phyloP scores from a whole-genome alignment of 2,888 invertebrate species.

The Sicus ferrugineus region DNA sequence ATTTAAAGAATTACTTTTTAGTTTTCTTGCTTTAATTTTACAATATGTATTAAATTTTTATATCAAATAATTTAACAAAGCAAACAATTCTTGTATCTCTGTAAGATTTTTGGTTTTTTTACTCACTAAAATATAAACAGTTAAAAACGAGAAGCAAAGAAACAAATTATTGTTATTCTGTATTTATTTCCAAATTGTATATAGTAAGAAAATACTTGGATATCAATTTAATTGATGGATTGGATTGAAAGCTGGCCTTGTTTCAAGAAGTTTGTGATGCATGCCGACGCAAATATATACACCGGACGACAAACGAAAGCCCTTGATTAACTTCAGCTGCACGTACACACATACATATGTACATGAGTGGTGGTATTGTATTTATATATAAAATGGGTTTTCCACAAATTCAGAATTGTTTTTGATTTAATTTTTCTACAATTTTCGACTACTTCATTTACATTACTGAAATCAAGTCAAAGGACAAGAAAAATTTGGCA shows the following conservation, averaged over 20 bases:
- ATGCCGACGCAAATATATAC: slow-evolving; percentile 14
- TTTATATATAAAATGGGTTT: too few relatives aligned
- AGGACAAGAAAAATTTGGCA: too few relatives aligned
- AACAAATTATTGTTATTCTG: background rate
- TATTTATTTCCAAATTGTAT: background rate
- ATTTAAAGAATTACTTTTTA: slow-evolving; percentile 9
- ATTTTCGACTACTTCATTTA: background rate
- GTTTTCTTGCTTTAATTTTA: slow-evolving; percentile 19
- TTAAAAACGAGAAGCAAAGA: background rate
- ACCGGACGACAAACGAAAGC: background rate
- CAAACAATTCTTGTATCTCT: background rate
- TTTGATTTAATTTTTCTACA: background rate
- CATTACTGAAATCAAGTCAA: background rate
- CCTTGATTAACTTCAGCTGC: background rate
- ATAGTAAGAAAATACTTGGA: too few relatives aligned
- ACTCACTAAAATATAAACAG: background rate
- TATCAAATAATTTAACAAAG: background rate
- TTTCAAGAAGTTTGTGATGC: background rate
- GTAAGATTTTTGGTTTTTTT: too few relatives aligned
- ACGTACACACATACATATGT: too few relatives aligned
- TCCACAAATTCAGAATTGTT: background rate
- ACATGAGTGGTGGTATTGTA: too few relatives aligned
- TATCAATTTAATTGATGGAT: background rate
- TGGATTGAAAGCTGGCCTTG: too few relatives aligned
- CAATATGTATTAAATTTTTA: slow-evolving; percentile 11